phyloP scores from a whole-genome alignment of 2,797 vertebrate genomes.

The Cyprinodon diabolis region DNA sequence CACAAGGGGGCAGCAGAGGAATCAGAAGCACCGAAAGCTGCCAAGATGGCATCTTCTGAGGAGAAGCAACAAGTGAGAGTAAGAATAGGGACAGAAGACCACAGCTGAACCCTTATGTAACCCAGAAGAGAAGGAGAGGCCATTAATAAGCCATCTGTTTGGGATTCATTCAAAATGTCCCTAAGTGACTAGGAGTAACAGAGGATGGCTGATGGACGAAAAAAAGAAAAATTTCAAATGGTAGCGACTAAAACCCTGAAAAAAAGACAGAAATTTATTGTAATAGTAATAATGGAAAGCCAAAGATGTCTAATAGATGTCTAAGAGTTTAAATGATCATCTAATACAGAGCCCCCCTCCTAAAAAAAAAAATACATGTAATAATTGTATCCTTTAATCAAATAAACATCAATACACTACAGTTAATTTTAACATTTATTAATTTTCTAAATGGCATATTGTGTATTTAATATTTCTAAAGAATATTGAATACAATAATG shows the following conservation, averaged over 20 bases:
- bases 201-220: constrained; percentile 12
- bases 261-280: neutral
- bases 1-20: constrained; percentile 64
- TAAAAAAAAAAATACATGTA: too few species aligned
- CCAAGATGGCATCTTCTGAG: constrained; percentile 2
- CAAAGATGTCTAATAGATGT: neutral
- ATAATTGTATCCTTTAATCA: too few species aligned
- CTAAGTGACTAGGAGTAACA: constrained; percentile 11
- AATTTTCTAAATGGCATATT: too few species aligned
- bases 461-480: too few species aligned
- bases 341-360: neutral
- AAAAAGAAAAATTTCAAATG: constrained; percentile 21
- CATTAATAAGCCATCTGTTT: constrained; percentile 85
- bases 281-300: neutral
- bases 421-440: too few species aligned
- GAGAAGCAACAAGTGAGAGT: constrained; percentile 21
- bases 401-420: too few species aligned
- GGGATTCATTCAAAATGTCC: constrained; percentile 42
- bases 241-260: neutral
- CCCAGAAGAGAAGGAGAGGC: constrained; percentile 67
- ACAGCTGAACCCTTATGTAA: constrained; percentile 67
- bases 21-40: constrained; percentile 10
- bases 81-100: constrained; percentile 49
- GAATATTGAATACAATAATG: too few species aligned
- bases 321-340: neutral